phyloP scores from a whole-genome alignment of 2,888 invertebrate genomes.

The Hermaeophaga mercurialis region DNA sequence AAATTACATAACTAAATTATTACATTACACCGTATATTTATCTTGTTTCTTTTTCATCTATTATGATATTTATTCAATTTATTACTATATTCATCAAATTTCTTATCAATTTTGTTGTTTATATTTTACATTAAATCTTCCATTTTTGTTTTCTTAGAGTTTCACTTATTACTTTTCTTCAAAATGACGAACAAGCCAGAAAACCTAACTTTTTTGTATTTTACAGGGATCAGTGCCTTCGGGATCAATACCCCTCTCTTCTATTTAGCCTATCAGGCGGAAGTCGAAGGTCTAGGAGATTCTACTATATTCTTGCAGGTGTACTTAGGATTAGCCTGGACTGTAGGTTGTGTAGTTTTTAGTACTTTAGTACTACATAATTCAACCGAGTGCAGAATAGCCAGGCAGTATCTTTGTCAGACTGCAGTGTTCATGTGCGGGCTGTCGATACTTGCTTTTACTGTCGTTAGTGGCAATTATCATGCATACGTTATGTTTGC shows the following conservation, averaged over 20 bases:
- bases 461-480: conserved; percentile 76
- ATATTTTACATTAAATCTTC: too few species aligned
- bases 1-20: too few species aligned
- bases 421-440: conserved; percentile 81
- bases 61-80: too few species aligned
- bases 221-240: conserved; percentile 79
- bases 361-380: conserved; percentile 83
- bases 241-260: conserved; percentile 87
- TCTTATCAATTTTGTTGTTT: too few species aligned
- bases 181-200: too few species aligned
- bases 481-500: conserved; percentile 80
- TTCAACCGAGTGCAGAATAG: conserved; percentile 83
- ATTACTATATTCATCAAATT: too few species aligned
- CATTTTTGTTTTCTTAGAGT: too few species aligned
- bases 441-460: conserved; percentile 75
- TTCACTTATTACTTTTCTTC: too few species aligned
- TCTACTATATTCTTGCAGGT: conserved; percentile 63
- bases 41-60: too few species aligned
- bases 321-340: conserved; percentile 82
- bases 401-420: conserved; percentile 82
- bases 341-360: conserved; percentile 79
- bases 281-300: conserved; percentile 68
- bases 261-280: conserved; percentile 79
- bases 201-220: too few species aligned
- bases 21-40: too few species aligned